These are phyloP conservation scores for Sebastes cheni DNA, from an alignment of 2,797 vertebrate genomes.

Conservation along the genomic window DNA sequence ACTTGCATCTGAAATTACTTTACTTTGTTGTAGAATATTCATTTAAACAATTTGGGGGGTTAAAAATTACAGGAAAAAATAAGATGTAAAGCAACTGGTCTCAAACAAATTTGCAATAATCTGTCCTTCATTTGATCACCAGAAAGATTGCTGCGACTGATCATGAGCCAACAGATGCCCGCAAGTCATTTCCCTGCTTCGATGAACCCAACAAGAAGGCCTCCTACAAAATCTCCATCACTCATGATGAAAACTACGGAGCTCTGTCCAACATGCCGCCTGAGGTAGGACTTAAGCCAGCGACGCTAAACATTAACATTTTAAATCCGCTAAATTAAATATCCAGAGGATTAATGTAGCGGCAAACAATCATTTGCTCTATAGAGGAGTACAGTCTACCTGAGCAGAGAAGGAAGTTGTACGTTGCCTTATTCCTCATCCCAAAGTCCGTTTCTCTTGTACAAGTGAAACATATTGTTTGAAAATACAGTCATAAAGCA, in stretches of 20 bases:
- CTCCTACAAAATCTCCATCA: slow-evolving; percentile 90
- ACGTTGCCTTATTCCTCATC: too few species aligned
- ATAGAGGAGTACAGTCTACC: too few species aligned
- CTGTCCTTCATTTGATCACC: slow-evolving; percentile 48
- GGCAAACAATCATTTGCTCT: too few species aligned
- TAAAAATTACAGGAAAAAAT: not conserved
- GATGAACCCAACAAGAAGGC: slow-evolving; percentile 98
- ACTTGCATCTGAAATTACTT: not conserved
- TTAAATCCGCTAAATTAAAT: not conserved
- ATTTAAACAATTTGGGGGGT: not conserved
- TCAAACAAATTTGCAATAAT: slow-evolving; percentile 1
- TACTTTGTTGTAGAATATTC: not conserved
- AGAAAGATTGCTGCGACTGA: slow-evolving; percentile 98
- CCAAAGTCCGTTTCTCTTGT: not conserved
- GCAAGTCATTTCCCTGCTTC: slow-evolving; percentile 97
- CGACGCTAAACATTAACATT: not conserved
- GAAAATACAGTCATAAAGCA: not conserved
- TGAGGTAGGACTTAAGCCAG: slow-evolving; percentile 75
- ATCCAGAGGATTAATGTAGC: not conserved
- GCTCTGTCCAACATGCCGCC: slow-evolving; percentile 95
- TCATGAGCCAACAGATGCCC: slow-evolving; percentile 96
- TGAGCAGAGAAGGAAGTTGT: too few species aligned
- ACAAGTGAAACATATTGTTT: not conserved
- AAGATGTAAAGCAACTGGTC: not conserved
- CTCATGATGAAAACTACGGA: slow-evolving; percentile 76